Evolutionary conservation across 2,888 invertebrate genomes (phyloP).

Genomic region (Dryococelus australis): DNA sequence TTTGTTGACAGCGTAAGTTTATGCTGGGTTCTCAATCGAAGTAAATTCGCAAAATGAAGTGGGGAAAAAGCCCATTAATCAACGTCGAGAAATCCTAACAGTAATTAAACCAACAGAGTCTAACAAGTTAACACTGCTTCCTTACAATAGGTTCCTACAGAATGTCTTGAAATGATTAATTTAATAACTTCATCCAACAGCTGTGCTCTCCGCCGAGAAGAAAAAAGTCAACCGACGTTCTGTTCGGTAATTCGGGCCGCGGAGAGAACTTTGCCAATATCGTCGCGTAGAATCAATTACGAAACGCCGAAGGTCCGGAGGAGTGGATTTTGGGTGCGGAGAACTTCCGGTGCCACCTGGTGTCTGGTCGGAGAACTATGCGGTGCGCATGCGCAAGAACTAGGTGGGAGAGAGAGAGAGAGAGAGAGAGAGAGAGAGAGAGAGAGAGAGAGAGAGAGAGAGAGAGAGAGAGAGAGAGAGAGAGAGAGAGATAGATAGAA

Average conservation of each 20-base stretch:
- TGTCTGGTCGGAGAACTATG: background rate
- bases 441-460: background rate
- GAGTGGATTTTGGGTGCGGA: background rate
- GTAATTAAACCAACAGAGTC: background rate
- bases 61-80: background rate
- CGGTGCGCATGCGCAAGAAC: background rate
- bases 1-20: background rate
- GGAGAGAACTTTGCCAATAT: background rate
- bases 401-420: background rate
- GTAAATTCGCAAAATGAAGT: too few species aligned
- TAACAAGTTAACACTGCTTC: background rate
- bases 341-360: background rate
- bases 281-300: conserved; percentile 1
- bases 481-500: background rate
- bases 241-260: background rate
- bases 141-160: background rate
- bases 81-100: background rate
- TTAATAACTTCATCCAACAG: background rate
- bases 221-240: background rate
- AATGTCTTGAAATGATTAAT: background rate
- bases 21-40: too few species aligned
- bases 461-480: background rate
- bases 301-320: background rate
- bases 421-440: background rate
- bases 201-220: background rate